A percentile compares a stretch with the other conserved stretches of the same genome.
phyloP scores from a whole-genome alignment of 2,797 vertebrate genomes.

The Chelonia mydas region DNA sequence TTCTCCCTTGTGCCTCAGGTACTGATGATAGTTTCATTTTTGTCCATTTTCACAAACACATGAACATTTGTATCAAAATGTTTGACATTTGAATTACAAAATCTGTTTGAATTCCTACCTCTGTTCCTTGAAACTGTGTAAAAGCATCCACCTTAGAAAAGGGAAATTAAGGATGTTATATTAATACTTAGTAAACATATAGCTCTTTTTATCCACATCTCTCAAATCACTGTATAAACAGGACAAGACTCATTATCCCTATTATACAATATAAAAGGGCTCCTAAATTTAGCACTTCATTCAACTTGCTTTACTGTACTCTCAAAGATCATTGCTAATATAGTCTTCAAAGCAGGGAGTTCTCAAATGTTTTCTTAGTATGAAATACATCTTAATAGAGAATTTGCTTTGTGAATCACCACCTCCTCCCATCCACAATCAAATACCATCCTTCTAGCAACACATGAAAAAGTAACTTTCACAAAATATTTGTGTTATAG shows the following conservation, averaged over 20 bases:
- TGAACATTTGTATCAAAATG: constrained; percentile 75
- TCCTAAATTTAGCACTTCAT: background rate
- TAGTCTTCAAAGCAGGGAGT: background rate
- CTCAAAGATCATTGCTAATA: background rate
- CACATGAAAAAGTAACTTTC: background rate
- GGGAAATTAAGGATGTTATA: background rate
- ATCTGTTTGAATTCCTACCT: constrained; percentile 54
- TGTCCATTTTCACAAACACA: constrained; percentile 63
- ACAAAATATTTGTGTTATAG: background rate
- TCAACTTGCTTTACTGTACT: background rate
- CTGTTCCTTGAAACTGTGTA: background rate
- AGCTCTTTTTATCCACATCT: background rate
- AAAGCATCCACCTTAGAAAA: background rate
- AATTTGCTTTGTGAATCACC: background rate
- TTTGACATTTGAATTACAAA: constrained; percentile 72
- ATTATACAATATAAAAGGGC: background rate
- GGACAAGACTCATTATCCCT: background rate
- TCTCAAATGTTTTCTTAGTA: background rate
- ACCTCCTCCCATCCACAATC: background rate
- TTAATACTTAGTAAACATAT: background rate
- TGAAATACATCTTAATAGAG: background rate
- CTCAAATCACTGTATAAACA: background rate
- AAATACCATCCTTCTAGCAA: background rate
- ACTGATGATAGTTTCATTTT: background rate
- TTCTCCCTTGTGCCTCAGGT: background rate